A percentile compares a stretch with the other conserved stretches of the same genome.
phyloP scores from a whole-genome alignment of 2,888 invertebrate species.

The Helleia helle region DNA sequence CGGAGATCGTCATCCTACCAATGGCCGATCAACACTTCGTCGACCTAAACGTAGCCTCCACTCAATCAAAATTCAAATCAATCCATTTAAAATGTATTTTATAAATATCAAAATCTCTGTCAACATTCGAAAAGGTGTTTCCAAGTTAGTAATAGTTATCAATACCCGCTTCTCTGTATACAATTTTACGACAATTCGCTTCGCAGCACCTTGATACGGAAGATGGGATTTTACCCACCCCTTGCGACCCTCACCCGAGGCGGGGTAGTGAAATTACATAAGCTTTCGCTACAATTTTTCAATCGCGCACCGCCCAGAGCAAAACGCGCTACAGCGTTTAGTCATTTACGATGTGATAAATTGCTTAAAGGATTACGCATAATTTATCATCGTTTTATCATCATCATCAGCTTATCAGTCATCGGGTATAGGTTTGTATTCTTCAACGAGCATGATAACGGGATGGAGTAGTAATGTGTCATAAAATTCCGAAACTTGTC shows the following conservation, averaged over 20 bases:
- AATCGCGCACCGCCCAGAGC: slow-evolving; percentile 50
- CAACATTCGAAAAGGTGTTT: too few species aligned
- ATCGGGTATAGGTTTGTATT: too few species aligned
- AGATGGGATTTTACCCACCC: slow-evolving; percentile 1
- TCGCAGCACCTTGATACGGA: slow-evolving; percentile 1
- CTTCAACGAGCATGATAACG: too few species aligned
- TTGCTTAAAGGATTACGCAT: slow-evolving; percentile 7
- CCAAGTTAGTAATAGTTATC: neutral
- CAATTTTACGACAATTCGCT: slow-evolving; percentile 3
- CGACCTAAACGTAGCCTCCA: too few species aligned
- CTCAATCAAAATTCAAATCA: too few species aligned
- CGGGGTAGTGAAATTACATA: slow-evolving; percentile 48
- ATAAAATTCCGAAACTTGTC: too few species aligned
- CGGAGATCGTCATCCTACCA: too few species aligned
- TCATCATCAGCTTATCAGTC: too few species aligned
- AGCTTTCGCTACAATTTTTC: slow-evolving; percentile 60
- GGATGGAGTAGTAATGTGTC: too few species aligned
- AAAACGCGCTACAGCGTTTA: slow-evolving; percentile 9
- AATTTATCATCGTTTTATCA: slow-evolving; percentile 4
- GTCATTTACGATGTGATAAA: slow-evolving; percentile 5
- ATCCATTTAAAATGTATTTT: too few species aligned
- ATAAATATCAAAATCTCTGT: too few species aligned
- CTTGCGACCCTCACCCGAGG: neutral
- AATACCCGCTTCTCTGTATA: neutral
- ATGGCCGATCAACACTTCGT: too few species aligned